phyloP scores from a whole-genome alignment of 2,888 invertebrate genomes.

The Tinea semifulvella region DNA sequence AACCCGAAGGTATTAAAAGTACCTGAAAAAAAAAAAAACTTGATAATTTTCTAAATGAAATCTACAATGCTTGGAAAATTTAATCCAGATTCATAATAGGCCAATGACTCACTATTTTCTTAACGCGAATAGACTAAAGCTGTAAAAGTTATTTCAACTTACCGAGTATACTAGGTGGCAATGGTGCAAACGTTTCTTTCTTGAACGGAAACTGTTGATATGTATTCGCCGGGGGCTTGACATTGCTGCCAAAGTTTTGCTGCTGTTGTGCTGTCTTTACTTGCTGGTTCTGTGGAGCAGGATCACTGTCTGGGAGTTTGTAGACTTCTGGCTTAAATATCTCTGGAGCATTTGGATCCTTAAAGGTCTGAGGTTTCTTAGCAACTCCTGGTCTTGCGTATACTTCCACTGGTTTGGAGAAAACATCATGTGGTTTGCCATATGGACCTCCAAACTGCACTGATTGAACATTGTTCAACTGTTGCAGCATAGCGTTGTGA shows the following conservation, averaged over 20 bases:
- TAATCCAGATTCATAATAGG: too few species aligned
- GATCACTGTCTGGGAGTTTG: conserved; percentile 46
- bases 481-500: conserved; percentile 43
- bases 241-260: conserved; percentile 23
- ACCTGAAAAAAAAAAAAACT: conserved; percentile 36
- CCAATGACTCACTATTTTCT: too few species aligned
- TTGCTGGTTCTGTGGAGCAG: conserved; percentile 42
- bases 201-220: conserved; percentile 46
- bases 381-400: conserved; percentile 40
- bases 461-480: conserved; percentile 46
- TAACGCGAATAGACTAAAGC: too few species aligned
- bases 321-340: conserved; percentile 52
- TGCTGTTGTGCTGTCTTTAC: conserved; percentile 57
- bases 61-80: too few species aligned
- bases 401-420: conserved; percentile 41
- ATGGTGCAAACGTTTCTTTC: conserved; percentile 31
- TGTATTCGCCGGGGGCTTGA: conserved; percentile 29
- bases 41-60: neutral
- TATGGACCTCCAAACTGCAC: conserved; percentile 37
- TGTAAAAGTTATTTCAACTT: conserved; percentile 21
- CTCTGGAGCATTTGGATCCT: conserved; percentile 29
- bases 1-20: conserved; percentile 69
- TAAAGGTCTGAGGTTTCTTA: conserved; percentile 26
- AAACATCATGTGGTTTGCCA: conserved; percentile 40
- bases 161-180: conserved; percentile 54